A percentile compares a stretch with the other conserved stretches of the same genome.
Evolutionary conservation across 1,140 invertebrate genomes (phyloP).

Genomic region (Drosophila asahinai): DNA sequence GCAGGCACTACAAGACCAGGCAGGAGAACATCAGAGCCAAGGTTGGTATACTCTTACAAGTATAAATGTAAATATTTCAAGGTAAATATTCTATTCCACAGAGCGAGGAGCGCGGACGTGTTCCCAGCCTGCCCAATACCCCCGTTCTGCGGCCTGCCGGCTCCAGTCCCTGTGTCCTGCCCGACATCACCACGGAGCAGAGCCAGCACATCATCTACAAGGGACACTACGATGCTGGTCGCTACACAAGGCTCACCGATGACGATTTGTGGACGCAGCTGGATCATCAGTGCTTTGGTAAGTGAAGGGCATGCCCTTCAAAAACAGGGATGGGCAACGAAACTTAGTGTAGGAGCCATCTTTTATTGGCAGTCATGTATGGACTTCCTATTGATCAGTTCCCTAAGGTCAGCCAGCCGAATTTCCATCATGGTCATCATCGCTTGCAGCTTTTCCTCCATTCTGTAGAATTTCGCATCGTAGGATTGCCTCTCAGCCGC

Average conservation of each 20-base stretch:
- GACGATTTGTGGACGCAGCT: slow-evolving; percentile 90
- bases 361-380: not conserved
- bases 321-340: too few relatives aligned
- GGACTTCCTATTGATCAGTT: not conserved
- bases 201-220: slow-evolving; percentile 89
- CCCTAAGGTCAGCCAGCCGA: not conserved
- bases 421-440: not conserved
- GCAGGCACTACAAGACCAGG: slow-evolving; percentile 88
- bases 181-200: slow-evolving; percentile 88
- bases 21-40: slow-evolving; percentile 90
- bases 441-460: not conserved
- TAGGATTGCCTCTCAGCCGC: too few relatives aligned
- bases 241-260: slow-evolving; percentile 92
- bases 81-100: slow-evolving; percentile 53
- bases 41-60: slow-evolving; percentile 83
- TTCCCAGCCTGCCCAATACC: slow-evolving; percentile 88
- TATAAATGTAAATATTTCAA: too few relatives aligned
- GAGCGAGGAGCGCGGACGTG: slow-evolving; percentile 92
- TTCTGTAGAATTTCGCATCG: too few relatives aligned
- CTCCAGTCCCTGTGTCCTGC: slow-evolving; percentile 88
- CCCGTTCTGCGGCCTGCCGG: slow-evolving; percentile 89
- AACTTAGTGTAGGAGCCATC: too few relatives aligned
- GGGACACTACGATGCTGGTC: slow-evolving; percentile 89
- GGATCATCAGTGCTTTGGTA: slow-evolving; percentile 84
- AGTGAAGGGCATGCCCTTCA: not conserved